These are phyloP conservation scores for Procavia capensis DNA, from an alignment of 2,113 vertebrate species.

Conservation along the genomic window DNA sequence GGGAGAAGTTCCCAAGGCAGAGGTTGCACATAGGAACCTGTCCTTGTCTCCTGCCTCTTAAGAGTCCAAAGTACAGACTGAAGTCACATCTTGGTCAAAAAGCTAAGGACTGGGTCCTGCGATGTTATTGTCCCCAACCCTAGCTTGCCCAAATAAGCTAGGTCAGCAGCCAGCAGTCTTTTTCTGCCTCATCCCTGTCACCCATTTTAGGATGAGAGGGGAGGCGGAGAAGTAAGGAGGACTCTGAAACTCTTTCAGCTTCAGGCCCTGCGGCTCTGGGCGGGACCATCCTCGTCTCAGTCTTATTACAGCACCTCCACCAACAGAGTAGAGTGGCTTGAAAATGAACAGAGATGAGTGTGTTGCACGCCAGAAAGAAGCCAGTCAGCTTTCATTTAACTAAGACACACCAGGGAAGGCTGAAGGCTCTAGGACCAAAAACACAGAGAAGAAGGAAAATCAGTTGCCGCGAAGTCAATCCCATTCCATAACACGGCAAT, in stretches of 20 bases:
- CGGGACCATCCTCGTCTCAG: background rate
- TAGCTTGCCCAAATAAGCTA: background rate
- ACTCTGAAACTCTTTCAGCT: background rate
- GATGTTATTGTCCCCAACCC: background rate
- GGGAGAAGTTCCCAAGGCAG: background rate
- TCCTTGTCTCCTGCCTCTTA: background rate
- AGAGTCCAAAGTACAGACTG: background rate
- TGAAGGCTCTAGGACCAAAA: background rate
- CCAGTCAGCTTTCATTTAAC: background rate
- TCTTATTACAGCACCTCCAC: background rate
- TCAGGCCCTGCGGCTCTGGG: background rate
- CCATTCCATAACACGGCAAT: background rate
- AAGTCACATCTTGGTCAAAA: background rate
- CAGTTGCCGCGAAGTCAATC: background rate
- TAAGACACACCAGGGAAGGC: background rate
- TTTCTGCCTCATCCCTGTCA: background rate
- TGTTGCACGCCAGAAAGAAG: background rate
- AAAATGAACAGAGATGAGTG: background rate
- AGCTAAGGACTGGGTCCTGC: background rate
- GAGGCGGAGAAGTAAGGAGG: no score
- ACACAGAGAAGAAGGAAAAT: background rate
- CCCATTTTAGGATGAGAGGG: no score
- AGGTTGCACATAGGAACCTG: no score
- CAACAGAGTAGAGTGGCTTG: background rate
- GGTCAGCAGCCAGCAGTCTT: background rate